These are phyloP conservation scores for Tyrannus savana DNA, from an alignment of 2,113 vertebrate genomes.

Conservation along the genomic window DNA sequence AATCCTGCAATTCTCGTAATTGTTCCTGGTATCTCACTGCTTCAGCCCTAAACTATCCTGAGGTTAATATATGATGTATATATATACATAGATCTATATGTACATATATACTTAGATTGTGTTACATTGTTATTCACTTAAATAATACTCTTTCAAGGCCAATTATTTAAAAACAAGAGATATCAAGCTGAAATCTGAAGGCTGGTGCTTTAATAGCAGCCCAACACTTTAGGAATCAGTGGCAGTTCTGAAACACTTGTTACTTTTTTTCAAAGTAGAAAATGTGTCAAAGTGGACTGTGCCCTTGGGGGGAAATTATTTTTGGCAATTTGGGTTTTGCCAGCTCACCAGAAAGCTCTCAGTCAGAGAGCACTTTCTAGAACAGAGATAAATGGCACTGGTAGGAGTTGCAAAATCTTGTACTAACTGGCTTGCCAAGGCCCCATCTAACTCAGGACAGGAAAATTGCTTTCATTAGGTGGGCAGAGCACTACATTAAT, in stretches of 20 bases:
- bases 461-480: not conserved
- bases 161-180: not conserved
- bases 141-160: not conserved
- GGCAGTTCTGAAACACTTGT: not conserved
- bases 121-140: not conserved
- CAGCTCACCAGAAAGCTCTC: not conserved
- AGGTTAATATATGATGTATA: not conserved
- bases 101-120: not conserved
- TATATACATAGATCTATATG: not conserved
- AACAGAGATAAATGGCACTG: not conserved
- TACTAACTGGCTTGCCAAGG: not conserved
- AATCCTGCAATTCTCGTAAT: not conserved
- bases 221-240: not conserved
- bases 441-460: not conserved
- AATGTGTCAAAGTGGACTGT: not conserved
- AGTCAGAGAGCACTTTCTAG: not conserved
- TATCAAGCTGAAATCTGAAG: not conserved
- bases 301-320: not conserved
- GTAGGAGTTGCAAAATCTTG: not conserved
- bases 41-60: not conserved
- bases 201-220: not conserved
- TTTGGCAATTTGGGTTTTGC: not conserved
- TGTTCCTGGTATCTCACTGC: not conserved
- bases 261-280: not conserved
- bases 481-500: not conserved